These are phyloP conservation scores for Agapornis canus DNA, from an alignment of 2,797 vertebrate species.

Conservation along the genomic window DNA sequence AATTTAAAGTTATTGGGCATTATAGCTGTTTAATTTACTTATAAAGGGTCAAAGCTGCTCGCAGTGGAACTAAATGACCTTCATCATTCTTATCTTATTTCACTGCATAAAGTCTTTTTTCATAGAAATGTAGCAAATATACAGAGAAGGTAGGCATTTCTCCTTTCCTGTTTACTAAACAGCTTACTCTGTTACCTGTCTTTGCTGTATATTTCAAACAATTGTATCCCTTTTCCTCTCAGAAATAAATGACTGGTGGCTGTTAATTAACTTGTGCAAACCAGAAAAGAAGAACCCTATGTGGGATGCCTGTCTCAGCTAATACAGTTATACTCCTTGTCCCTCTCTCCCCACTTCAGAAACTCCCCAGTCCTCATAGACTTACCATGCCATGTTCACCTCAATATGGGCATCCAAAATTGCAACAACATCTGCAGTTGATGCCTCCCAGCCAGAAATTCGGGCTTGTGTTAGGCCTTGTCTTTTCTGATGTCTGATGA, in stretches of 20 bases:
- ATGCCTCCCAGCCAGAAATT: slow-evolving; percentile 78
- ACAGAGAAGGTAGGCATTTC: background rate
- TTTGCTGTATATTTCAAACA: background rate
- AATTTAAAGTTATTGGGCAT: background rate
- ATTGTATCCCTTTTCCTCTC: background rate
- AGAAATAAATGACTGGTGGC: background rate
- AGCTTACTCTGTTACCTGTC: background rate
- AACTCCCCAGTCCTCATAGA: background rate
- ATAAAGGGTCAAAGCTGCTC: background rate
- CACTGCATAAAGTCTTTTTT: background rate
- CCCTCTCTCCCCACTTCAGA: background rate
- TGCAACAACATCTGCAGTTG: slow-evolving; percentile 81
- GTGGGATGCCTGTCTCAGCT: background rate
- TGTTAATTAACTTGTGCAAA: background rate
- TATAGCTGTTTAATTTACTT: background rate
- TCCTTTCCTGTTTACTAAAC: background rate
- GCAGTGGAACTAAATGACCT: background rate
- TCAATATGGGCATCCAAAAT: slow-evolving; percentile 86
- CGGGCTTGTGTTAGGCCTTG: slow-evolving; percentile 80
- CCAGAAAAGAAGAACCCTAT: background rate
- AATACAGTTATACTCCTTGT: background rate
- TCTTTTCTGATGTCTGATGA: slow-evolving; percentile 72
- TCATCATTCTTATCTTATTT: background rate
- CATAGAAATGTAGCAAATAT: background rate
- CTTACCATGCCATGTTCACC: slow-evolving; percentile 67